Evolutionary conservation across 2,888 invertebrate species (phyloP), one percentile per base, ranked within the genome.

Genomic region (Drosophila pullipes): DNA sequence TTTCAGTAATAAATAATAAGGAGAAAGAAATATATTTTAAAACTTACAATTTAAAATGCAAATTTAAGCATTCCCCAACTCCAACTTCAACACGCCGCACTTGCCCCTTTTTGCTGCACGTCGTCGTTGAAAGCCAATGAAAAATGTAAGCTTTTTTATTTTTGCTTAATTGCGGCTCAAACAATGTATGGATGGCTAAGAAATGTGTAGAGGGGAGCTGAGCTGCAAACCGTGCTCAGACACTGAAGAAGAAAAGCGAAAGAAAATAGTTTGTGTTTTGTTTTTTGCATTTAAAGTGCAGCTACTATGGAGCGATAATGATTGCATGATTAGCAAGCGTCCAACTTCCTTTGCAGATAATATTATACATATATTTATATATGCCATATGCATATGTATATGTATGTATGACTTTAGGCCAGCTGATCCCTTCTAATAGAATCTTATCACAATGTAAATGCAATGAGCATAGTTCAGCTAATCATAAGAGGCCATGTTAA

Each of bases 11-110:
- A 89, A 86, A 86, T 89, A 86, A 86, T 76, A 78, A 80, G 73
- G 64, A 69, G 63, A 70, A 65, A 68, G 63, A 83, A 64, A 76
- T 62, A 82, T 76, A 60, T 76, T 77, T 89, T 84, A 82, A 81
- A 81, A 74, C 78, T 67, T 22, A 73, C 89, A 78, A 90, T 84
- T 88, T 90, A 85, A 90, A 88, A 88, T 88, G 90, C 88, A 88
- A 88, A 88, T 88, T 77, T 58, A 73, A 60, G 65, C 78, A 74
- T 69, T 65, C 63, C 57, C 47, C 68, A 75, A 62, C 57, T 37
- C 33, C 70, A 65, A 28, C 22, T 53, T 52, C 22, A 33, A 22
- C 16, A 53, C 18, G 30, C 60, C 39, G 28, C 31, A 18, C 60
- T 25, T 47, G 41, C 25, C 55, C 22, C 54, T 22, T 44, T 57